phyloP scores from a whole-genome alignment of 2,797 vertebrate genomes.

The Anguilla megastoma region DNA sequence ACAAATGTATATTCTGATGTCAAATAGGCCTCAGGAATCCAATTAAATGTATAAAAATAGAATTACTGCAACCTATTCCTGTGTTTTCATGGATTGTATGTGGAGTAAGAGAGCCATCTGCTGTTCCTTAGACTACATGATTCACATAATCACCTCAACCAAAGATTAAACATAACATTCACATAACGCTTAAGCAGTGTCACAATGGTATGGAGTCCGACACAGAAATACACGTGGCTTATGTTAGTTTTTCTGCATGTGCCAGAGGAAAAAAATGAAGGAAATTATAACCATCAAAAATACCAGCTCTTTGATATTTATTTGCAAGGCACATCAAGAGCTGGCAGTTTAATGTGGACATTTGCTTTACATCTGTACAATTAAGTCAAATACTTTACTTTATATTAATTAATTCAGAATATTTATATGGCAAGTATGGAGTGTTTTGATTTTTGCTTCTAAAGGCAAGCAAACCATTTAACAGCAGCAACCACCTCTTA shows the following conservation, averaged over 20 bases:
- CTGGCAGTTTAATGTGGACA: background rate
- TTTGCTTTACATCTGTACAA: background rate
- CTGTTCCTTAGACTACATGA: constrained; percentile 18
- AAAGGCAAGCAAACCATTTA: background rate
- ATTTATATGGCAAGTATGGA: background rate
- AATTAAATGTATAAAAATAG: background rate
- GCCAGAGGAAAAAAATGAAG: background rate
- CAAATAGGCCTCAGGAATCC: background rate
- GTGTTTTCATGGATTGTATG: background rate
- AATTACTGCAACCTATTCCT: background rate
- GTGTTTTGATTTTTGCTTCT: background rate
- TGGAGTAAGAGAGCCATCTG: constrained; percentile 35
- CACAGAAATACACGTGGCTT: background rate
- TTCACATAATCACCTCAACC: background rate
- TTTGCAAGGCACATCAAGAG: background rate
- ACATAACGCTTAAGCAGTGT: background rate
- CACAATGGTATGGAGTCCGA: background rate
- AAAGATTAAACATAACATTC: background rate
- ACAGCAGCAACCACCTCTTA: background rate
- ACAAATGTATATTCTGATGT: background rate
- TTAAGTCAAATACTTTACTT: background rate
- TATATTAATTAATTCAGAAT: background rate
- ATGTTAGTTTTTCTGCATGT: background rate
- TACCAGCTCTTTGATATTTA: background rate
- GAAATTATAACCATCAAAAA: background rate